Evolutionary conservation across 2,888 invertebrate genomes (phyloP).

Genomic region (Nomada goodeniana): DNA sequence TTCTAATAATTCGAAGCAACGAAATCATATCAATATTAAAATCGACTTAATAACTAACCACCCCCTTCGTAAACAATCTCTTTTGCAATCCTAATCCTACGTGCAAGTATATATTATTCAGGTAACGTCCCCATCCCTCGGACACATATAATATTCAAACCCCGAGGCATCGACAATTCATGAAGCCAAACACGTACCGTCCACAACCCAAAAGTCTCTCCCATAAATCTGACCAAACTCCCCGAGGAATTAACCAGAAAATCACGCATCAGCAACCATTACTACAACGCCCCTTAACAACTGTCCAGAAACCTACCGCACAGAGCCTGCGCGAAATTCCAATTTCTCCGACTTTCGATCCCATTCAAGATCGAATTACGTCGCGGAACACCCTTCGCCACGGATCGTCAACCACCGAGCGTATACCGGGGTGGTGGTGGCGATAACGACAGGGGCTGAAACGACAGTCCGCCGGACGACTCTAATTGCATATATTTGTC

Average conservation of each 20-base stretch:
- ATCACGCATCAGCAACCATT: not conserved
- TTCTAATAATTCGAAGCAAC: too few species aligned
- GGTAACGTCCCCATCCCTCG: not conserved
- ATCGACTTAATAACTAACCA: too few species aligned
- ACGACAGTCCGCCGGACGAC: not conserved
- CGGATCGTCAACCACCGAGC: not conserved
- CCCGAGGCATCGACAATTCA: not conserved
- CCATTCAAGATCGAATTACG: not conserved
- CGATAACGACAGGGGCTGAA: conserved; percentile 4
- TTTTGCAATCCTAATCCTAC: too few species aligned
- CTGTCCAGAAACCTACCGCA: not conserved
- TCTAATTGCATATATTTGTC: conserved; percentile 57
- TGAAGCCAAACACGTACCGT: not conserved
- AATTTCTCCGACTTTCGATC: conserved; percentile 9
- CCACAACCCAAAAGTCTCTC: not conserved
- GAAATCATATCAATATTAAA: too few species aligned
- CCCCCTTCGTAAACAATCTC: too few species aligned
- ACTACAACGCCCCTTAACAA: not conserved
- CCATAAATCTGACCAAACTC: not conserved
- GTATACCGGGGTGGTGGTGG: not conserved
- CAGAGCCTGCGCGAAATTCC: not conserved
- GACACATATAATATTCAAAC: not conserved
- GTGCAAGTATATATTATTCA: too few species aligned
- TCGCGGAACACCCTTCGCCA: not conserved
- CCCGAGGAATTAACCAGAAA: not conserved